These are phyloP conservation scores for Peucedramus taeniatus DNA, from an alignment of 2,113 vertebrate species.

Conservation along the genomic window DNA sequence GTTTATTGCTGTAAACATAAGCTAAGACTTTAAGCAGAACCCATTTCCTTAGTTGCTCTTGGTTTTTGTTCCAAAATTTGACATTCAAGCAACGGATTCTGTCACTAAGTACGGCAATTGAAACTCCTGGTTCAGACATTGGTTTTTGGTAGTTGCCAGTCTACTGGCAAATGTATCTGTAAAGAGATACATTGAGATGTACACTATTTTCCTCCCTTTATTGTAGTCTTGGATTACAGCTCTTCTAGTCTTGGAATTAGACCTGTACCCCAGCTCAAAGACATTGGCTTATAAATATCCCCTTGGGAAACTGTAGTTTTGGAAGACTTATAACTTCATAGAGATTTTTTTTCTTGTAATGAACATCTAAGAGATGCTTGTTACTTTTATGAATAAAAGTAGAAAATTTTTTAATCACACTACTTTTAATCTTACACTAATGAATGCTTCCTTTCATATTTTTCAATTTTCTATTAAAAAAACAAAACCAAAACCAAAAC, in stretches of 20 bases:
- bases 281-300: background rate
- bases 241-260: background rate
- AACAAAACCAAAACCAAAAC: too few relatives aligned
- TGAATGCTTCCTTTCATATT: background rate
- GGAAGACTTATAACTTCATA: background rate
- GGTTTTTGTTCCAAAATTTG: background rate
- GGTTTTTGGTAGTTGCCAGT: background rate
- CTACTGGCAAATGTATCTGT: too few relatives aligned
- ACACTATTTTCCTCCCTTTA: background rate
- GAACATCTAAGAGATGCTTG: background rate
- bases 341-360: background rate
- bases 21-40: background rate
- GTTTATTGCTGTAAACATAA: background rate
- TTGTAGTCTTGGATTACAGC: background rate
- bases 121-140: background rate
- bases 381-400: background rate
- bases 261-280: background rate
- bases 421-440: background rate
- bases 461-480: background rate
- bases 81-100: background rate
- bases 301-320: background rate
- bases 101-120: background rate
- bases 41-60: background rate
- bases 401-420: background rate
- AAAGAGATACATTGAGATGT: fast-evolving